Conservation (phyloP, 1,140 invertebrate species). For the Papilio xuthus region DNA sequence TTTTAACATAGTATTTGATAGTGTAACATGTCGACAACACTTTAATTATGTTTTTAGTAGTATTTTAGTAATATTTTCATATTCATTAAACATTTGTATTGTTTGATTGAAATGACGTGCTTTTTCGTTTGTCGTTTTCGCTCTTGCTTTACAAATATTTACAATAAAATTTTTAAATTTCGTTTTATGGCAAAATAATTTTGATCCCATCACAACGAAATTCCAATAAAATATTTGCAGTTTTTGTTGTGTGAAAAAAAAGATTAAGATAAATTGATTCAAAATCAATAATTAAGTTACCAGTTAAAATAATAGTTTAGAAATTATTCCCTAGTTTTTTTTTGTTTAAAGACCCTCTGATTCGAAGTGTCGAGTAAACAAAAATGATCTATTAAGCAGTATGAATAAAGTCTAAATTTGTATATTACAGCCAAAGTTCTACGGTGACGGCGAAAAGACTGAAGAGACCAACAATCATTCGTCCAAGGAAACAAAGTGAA, state of each 20-base stretch:
- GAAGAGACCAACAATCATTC: constrained; percentile 80
- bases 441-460: constrained; percentile 84
- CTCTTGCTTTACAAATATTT: background rate
- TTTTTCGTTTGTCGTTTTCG: constrained; percentile 40
- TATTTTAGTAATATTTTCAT: background rate
- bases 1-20: background rate
- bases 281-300: no score
- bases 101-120: constrained; percentile 14
- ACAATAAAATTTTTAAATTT: no score
- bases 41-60: background rate
- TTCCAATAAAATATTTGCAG: no score
- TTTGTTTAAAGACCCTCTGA: background rate
- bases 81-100: constrained; percentile 14
- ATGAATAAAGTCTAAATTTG: constrained; percentile 37
- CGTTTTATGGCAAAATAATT: no score
- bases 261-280: no score
- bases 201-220: no score
- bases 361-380: background rate
- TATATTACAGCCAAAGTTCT: constrained; percentile 83
- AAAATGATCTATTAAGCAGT: background rate
- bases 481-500: constrained; percentile 77
- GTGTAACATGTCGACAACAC: background rate
- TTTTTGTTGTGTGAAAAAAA: no score
- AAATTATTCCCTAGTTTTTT: background rate
- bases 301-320: no score